Base-by-base conservation (phyloP, 1,140 invertebrate species). In the Brachionus koreanus region DNA sequence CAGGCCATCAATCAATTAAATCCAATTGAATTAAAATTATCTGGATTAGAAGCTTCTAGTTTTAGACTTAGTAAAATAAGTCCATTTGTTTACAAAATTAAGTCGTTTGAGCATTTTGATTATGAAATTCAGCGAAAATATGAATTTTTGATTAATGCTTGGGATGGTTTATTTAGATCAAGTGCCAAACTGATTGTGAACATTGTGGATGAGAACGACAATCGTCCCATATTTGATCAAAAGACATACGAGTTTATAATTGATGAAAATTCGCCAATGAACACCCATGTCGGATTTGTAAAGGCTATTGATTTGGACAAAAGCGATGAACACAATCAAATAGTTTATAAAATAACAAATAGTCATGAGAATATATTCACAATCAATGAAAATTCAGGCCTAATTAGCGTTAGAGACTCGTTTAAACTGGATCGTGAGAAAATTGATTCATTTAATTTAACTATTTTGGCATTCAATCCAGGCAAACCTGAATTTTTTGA, bases 391-490 rank as follows among this genome's bases (percentile, higher is more conserved):
- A 39, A 37, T 25, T 61, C 76, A 33, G 76, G 76, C 5, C 46
- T 61, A 12, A 25, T 57, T 3, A 37, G 35, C n/a, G 76, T 79
- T 12, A 23, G 61, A 13, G 61, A 65, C 23, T 57, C 76, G 16
- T 65, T 19, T 65, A 83, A 75, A 61, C 42, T 83, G 16, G 83
- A 83, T 35, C 74, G 83, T 25, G 83, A 83, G 39, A 6, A n/a
- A 29, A 35, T 52, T 19, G 35, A 25, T 0, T 77, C 83, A 61
- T 76, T 79, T 61, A 61, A 83, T 29, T 39, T 83, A 12, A 57
- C 61, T 9, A 52, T 83, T n/a, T 13, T 49, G 13, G 82, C 81
- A n/a, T 75, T 7, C 5, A 82, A 83, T 49, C n/a, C 46, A 9
- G 69, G 79, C 2, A 43, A 83, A 42, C 79, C 82, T 5, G 65